phyloP scores from a whole-genome alignment of 2,797 vertebrate genomes.

The Anabas testudineus region DNA sequence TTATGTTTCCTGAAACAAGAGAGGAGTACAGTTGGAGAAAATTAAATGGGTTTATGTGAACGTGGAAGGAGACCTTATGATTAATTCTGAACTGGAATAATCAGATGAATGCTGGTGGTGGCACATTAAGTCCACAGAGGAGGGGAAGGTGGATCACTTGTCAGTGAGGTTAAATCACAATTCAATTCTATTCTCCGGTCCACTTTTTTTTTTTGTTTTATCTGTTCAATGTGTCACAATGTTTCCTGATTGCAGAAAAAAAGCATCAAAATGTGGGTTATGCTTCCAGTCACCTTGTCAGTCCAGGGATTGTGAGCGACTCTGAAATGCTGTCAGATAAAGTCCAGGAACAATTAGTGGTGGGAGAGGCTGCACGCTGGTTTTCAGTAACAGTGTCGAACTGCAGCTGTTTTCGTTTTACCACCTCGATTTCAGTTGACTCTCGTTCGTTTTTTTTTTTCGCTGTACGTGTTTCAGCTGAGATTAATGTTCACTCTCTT shows the following conservation, averaged over 20 bases:
- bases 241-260: slow-evolving; percentile 7
- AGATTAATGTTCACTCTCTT: background rate
- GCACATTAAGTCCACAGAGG: slow-evolving; percentile 7
- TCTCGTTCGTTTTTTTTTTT: background rate
- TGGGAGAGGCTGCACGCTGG: slow-evolving; percentile 10
- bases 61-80: slow-evolving; percentile 11
- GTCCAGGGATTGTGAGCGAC: slow-evolving; percentile 27
- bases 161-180: slow-evolving; percentile 29
- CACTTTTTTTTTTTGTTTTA: slow-evolving; percentile 2
- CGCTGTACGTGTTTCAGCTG: no score
- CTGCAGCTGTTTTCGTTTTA: background rate
- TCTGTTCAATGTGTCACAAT: slow-evolving; percentile 8
- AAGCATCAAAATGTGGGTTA: background rate
- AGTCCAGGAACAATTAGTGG: slow-evolving; percentile 10
- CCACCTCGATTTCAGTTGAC: background rate
- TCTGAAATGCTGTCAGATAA: slow-evolving; percentile 37
- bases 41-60: slow-evolving; percentile 21
- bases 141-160: slow-evolving; percentile 8
- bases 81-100: slow-evolving; percentile 40
- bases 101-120: slow-evolving; percentile 15
- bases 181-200: slow-evolving; percentile 14
- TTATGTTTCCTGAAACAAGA: background rate
- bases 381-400: slow-evolving; percentile 18
- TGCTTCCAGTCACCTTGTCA: slow-evolving; percentile 34
- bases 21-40: background rate